Evolutionary conservation across 2,888 invertebrate genomes (phyloP), one percentile per base, ranked within the genome.

Genomic region (Melanotus villosus): DNA sequence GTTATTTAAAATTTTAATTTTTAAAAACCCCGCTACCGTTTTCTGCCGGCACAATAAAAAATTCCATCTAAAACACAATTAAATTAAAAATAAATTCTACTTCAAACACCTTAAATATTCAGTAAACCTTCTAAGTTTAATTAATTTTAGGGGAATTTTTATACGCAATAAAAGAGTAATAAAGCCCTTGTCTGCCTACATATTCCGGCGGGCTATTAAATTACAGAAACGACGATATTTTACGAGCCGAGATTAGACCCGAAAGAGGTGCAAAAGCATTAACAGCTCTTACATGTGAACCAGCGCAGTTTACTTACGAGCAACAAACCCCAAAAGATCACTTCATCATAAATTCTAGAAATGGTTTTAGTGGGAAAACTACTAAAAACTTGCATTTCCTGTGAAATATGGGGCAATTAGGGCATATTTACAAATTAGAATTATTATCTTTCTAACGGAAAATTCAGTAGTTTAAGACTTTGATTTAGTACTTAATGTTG

Each of bases 161-260:
- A 52, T 16, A 32, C 32, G 52, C 32, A 30, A 18, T 52, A 32
- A 47, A 47, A 52, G 52, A 30, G 52, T n/a, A 32, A 32, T 32
- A 52, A 52, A 18, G 52, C 52, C 26, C 52, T 32, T 50, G 50
- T 50, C 32, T n/a, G 52, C 32, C 52, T 32, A 32, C 52, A 52
- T 32, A 52, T 52, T 52, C 32, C 26, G 12, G 30, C 12, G n/a
- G 52, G 52, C 52, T 32, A 52, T 52, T 52, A 52, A 52, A 52
- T 52, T 52, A 52, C 32, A 32, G 19, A 30, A 30, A 32, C 52
- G 52, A 18, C 52, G 18, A 32, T 52, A 52, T 52, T 52, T 52
- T 52, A 52, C 52, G 52, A 52, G 52, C 52, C 32, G 52, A 52
- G 52, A 52, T 52, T 52, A 52, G 52, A 32, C 52, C 52, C 47